Evolutionary conservation across 2,797 vertebrate species (phyloP).

Genomic region (Eulemur mongoz): DNA sequence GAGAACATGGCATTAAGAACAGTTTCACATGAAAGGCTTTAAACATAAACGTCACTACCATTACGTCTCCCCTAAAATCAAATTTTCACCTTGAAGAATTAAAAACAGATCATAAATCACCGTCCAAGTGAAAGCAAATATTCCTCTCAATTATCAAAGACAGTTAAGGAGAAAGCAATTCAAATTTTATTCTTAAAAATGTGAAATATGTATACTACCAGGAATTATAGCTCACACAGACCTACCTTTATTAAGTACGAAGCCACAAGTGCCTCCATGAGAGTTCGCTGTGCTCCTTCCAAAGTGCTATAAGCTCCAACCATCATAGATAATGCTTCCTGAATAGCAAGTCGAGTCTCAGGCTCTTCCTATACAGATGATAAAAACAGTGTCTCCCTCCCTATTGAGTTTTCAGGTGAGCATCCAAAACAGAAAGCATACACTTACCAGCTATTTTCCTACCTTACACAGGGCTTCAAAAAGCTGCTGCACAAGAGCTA

Average conservation of each 20-base stretch:
- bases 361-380: constrained; percentile 90
- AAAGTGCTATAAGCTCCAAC: constrained; percentile 96
- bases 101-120: constrained; percentile 26
- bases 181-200: constrained; percentile 12
- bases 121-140: background rate
- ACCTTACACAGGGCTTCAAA: constrained; percentile 99
- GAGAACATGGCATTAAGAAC: background rate
- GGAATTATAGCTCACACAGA: background rate
- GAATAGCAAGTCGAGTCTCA: constrained; percentile 97
- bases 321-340: constrained; percentile 99
- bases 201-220: background rate
- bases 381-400: background rate
- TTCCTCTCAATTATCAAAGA: background rate
- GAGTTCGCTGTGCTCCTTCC: constrained; percentile 96
- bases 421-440: background rate
- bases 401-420: background rate
- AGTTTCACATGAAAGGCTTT: background rate
- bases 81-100: background rate
- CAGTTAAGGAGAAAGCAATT: background rate
- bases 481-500: constrained; percentile 98
- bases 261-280: constrained; percentile 99
- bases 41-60: background rate
- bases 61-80: background rate
- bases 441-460: constrained; percentile 56
- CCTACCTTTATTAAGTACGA: constrained; percentile 96